Conservation (phyloP, 2,797 vertebrate genomes). For the Schizothorax lantsangensis region DNA sequence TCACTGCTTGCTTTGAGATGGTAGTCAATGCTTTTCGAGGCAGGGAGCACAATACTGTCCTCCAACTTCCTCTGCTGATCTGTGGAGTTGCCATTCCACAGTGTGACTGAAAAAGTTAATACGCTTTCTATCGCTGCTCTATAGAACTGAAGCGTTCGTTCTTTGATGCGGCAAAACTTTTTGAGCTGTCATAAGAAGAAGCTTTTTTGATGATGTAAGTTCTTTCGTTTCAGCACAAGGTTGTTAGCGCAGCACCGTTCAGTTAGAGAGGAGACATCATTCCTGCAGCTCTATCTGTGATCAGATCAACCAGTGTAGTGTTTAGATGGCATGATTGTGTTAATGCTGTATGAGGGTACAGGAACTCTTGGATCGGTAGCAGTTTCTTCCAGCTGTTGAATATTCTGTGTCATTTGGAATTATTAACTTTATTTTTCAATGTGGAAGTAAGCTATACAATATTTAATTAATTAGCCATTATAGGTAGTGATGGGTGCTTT, state of each 20-base stretch:
- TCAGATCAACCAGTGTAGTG: neutral
- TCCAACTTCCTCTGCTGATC: slow-evolving; percentile 22
- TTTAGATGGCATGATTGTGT: neutral
- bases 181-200: slow-evolving; percentile 26
- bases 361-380: neutral
- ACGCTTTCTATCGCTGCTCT: slow-evolving; percentile 8
- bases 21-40: neutral
- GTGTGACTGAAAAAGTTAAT: slow-evolving; percentile 31
- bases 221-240: slow-evolving; percentile 11
- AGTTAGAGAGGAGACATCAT: neutral
- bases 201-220: slow-evolving; percentile 39
- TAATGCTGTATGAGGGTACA: neutral
- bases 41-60: neutral
- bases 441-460: neutral
- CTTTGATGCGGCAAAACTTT: slow-evolving; percentile 35
- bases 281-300: slow-evolving; percentile 16
- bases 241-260: slow-evolving; percentile 6
- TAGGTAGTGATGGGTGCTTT: neutral
- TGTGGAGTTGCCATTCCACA: slow-evolving; percentile 10
- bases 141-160: neutral
- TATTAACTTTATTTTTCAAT: neutral
- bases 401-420: neutral
- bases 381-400: neutral
- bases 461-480: neutral
- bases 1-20: slow-evolving; percentile 1